Conservation (phyloP, 2,797 vertebrate genomes). For the Crossoptilon crossoptilon region DNA sequence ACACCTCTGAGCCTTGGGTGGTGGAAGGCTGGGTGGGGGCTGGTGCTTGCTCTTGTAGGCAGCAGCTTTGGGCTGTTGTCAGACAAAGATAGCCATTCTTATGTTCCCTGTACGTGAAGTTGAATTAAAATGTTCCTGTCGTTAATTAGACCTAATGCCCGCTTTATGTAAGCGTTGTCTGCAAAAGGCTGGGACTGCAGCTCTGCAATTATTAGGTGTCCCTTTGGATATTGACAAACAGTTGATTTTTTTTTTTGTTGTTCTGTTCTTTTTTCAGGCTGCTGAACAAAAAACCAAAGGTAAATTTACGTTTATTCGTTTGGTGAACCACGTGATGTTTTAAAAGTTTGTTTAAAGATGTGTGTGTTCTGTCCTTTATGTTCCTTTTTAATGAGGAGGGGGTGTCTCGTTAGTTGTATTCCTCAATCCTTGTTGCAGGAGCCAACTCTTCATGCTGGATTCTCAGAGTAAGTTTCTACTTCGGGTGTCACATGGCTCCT, state of each 20-base stretch:
- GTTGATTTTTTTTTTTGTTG: conserved; percentile 59
- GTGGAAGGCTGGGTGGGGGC: background rate
- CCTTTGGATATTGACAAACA: background rate
- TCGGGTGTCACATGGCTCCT: background rate
- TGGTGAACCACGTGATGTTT: background rate
- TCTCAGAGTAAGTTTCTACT: background rate
- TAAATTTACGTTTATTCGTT: conserved; percentile 75
- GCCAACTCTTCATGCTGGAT: background rate
- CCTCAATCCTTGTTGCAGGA: background rate
- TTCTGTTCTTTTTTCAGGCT: conserved; percentile 84
- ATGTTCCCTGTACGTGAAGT: background rate
- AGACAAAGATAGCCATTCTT: background rate
- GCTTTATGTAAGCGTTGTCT: background rate
- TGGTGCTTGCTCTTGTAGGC: background rate
- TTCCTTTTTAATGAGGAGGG: background rate
- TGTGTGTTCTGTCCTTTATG: background rate
- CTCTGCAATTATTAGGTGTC: background rate
- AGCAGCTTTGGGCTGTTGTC: background rate
- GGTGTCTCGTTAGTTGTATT: background rate
- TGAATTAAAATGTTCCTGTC: background rate
- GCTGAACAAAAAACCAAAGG: conserved; percentile 99
- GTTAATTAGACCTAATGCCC: background rate
- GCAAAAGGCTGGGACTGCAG: background rate
- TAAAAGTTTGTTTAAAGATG: background rate
- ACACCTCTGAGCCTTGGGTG: background rate